Evolutionary conservation across 1,140 invertebrate genomes (phyloP), one percentile per base, ranked within the genome.

Genomic region (Aphaenogaster ashmeadi): DNA sequence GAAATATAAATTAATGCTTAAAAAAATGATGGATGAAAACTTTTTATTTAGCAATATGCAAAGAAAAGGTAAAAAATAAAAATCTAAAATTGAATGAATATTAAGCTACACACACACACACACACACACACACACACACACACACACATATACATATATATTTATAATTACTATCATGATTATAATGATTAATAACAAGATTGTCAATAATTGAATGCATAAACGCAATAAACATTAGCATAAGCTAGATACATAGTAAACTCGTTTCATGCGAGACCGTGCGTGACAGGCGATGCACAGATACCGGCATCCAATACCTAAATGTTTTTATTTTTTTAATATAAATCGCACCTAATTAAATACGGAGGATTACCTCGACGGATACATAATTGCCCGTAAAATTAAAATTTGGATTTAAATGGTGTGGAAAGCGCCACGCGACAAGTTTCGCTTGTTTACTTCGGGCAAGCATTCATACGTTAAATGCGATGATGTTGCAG

Each of bases 321-420:
- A 78, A 78, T 13, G 2, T 27, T 33, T 54, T 69, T 18, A 27
- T 54, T 47, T 41, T 13, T 38, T 18, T n/a, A 36, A 15, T 38
- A 11, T 9, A 71, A 56, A 13, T 38, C 27, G 33, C 15, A 60
- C 0, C 7, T 5, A 27, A 52, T 36, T 50, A 79, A 79, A 64
- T 33, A 4, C 38, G 6, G 15, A 54, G 7, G 8, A 18, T 8
- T 54, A 21, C 36, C 5, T 52, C 13, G 15, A 60, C 15, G 13
- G 0, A 71, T 56, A 44, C 6, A 41, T n/a, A 71, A 80, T 52
- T 80, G n/a, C 38, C 11, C 8, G n/a, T 71, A 52, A 47, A 74
- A 54, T 58, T 11, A 18, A 6, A 7, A 47, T 84, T 47, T 41
- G 11, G 6, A 36, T 67, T 44, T 9, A 83, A 72, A 21, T 69